Base-by-base conservation (phyloP, 1,140 invertebrate species). In the Brachionus calyciflorus region DNA sequence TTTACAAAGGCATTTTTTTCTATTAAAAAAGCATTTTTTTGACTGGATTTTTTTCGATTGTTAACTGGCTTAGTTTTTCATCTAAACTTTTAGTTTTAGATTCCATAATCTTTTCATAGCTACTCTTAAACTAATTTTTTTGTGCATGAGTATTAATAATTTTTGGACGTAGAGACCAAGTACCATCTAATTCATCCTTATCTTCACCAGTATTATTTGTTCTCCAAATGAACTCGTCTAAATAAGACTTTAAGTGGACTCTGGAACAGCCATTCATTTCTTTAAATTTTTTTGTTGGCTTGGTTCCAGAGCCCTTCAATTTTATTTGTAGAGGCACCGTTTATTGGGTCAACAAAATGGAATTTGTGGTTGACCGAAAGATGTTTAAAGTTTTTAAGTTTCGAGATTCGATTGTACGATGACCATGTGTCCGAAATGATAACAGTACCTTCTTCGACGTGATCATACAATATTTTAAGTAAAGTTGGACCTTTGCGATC, bases 311-410 rank as follows among this genome's bases (percentile, higher is more conserved):
- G 33, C 1, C 55, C 30, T 60, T 60, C 28, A 3, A 60, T 60
- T 30, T 60, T 60, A 60, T 60, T 60, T 30, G 55, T 60, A 60
- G 9, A 60, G 1, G 55, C 55, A 33, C 26, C 55, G 33, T 60
- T 60, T 33, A 60, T 14, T 14, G 26, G 55, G 33, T 60, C 55
- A 33, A 60, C 55, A 60, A 60, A 60, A 14, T 60, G 26, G 33
- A 3, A 60, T 60, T 60, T 60, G 6, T 60, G 55, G 33, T 60
- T 60, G 24, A 60, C 55, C 4, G 55, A 3, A 10, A 60, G 17
- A 33, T 60, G 55, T 30, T 60, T 60, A 33, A 60, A 60, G 2
- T 60, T 60, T 33, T 60, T 60, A 1, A 60, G 26, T 33, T 2
- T 33, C 28, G 55, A 3, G 17, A 60, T 60, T 1, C 30, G 26